These are phyloP conservation scores for Hyppa rectilinea DNA, from an alignment of 2,888 invertebrate genomes.

Conservation along the genomic window DNA sequence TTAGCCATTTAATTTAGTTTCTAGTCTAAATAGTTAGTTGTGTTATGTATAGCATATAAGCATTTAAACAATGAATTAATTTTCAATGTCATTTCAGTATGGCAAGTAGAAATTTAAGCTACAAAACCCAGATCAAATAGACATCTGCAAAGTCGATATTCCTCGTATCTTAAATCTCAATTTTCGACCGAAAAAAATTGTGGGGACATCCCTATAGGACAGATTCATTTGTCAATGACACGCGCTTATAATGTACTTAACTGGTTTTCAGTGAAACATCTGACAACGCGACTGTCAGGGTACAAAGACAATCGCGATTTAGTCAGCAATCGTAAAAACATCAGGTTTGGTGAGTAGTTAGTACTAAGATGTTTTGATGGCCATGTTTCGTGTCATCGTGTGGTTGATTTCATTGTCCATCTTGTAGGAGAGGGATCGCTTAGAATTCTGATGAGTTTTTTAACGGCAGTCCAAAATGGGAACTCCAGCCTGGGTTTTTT, in stretches of 20 bases:
- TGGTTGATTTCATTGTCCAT: constrained; percentile 7
- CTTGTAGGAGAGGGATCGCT: neutral
- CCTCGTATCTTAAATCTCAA: neutral
- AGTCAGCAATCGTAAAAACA: constrained; percentile 56
- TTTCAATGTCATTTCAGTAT: too few species aligned
- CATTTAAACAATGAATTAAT: too few species aligned
- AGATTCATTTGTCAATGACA: constrained; percentile 66
- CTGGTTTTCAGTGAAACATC: constrained; percentile 54
- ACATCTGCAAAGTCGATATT: constrained; percentile 1
- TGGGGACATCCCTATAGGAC: constrained; percentile 49
- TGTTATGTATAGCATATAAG: too few species aligned
- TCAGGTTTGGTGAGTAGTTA: constrained; percentile 37
- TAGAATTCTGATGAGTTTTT: neutral
- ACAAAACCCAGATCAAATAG: constrained; percentile 4
- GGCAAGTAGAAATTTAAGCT: neutral
- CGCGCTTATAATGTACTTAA: constrained; percentile 61
- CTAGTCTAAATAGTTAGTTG: too few species aligned
- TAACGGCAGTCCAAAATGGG: too few species aligned
- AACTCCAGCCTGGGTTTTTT: too few species aligned
- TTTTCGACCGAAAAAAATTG: constrained; percentile 7
- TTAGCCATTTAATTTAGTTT: too few species aligned
- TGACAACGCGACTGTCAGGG: constrained; percentile 58
- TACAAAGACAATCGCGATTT: constrained; percentile 53
- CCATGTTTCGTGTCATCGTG: constrained; percentile 6
- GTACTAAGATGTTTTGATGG: constrained; percentile 33